Conservation (phyloP, 92 coral and sea anemone species). For the Zoanthus sociatus region DNA sequence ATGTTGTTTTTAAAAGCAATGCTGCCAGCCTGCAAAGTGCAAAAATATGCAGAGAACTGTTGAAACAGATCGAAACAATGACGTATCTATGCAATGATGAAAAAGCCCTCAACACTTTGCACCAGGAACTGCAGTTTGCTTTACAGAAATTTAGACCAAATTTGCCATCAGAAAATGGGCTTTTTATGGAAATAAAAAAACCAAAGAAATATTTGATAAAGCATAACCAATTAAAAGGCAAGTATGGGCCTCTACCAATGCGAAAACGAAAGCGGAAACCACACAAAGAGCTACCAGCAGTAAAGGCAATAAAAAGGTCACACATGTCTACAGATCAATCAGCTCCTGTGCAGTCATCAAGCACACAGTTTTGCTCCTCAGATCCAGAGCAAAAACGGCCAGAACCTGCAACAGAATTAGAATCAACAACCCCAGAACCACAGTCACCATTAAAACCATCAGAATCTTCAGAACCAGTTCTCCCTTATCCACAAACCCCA, state of each 20-base stretch:
- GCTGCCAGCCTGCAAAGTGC: constrained; percentile 24
- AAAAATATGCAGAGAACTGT: constrained; percentile 13
- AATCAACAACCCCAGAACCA: not conserved
- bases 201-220: not conserved
- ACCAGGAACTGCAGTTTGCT: not conserved
- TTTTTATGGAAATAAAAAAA: constrained; percentile 24
- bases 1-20: constrained; percentile 3
- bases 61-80: not conserved
- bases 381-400: not conserved
- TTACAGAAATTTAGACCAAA: not conserved
- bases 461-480: not conserved
- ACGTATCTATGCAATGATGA: constrained; percentile 12
- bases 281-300: not conserved
- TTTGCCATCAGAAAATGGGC: constrained; percentile 27
- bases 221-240: not conserved
- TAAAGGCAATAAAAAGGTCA: not conserved
- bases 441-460: not conserved
- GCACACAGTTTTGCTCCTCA: not conserved
- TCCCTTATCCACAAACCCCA: not conserved
- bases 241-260: not conserved
- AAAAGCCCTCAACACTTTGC: constrained; percentile 1
- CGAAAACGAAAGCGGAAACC: not conserved
- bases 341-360: not conserved
- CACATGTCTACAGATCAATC: not conserved
- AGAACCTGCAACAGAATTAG: not conserved